A percentile compares a stretch with the other conserved stretches of the same genome.
Evolutionary conservation across 2,797 vertebrate genomes (phyloP).

Genomic region (Neomorphus geoffroyi): DNA sequence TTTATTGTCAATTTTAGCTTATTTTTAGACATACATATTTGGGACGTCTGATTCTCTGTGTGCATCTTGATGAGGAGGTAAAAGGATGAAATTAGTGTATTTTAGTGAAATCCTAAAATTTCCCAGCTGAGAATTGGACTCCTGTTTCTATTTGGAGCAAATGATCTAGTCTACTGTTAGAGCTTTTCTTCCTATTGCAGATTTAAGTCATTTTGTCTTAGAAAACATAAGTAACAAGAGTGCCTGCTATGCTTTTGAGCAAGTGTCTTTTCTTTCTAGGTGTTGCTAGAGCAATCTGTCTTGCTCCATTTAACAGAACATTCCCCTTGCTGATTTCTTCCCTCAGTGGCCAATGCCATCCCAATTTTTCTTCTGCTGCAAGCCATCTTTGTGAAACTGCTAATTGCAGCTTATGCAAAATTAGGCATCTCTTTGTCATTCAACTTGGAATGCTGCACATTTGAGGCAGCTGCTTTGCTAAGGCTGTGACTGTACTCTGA

Average conservation of each 20-base stretch:
- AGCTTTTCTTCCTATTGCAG: not conserved
- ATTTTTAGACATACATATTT: not conserved
- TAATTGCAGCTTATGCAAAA: slow-evolving; percentile 6
- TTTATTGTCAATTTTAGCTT: not conserved
- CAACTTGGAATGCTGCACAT: not conserved
- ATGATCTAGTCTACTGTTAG: not conserved
- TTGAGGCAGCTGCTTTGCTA: not conserved
- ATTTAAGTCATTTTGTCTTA: not conserved
- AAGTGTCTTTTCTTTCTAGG: not conserved
- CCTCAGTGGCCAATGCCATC: not conserved
- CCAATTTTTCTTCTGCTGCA: not conserved
- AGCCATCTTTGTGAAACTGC: not conserved
- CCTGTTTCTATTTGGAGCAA: slow-evolving; percentile 4
- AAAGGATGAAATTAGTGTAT: slow-evolving; percentile 8
- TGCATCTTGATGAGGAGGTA: slow-evolving; percentile 23
- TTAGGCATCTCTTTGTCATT: not conserved
- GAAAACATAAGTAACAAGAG: too few relatives aligned
- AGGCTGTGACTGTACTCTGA: not conserved
- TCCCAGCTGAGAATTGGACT: slow-evolving; percentile 10
- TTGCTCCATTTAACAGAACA: not conserved
- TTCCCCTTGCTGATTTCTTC: not conserved
- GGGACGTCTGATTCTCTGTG: not conserved
- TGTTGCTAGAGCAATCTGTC: not conserved
- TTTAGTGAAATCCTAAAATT: not conserved
- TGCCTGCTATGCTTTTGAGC: not conserved